Evolutionary conservation across 2,797 vertebrate genomes (phyloP).

Genomic region (Rhinatrema bivittatum): DNA sequence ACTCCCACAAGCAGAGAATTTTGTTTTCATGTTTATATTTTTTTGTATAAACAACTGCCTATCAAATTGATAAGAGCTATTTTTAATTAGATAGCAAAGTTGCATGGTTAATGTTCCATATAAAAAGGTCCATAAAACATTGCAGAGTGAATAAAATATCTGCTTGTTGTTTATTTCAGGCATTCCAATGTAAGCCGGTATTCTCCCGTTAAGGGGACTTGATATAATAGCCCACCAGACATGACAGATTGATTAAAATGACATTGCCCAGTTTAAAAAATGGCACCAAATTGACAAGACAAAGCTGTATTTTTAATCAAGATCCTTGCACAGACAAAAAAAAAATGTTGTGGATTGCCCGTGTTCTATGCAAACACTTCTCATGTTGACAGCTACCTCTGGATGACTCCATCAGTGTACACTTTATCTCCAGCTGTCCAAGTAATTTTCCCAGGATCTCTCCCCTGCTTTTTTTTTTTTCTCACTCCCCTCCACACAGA

Average conservation of each 20-base stretch:
- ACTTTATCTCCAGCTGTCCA: constrained; percentile 49
- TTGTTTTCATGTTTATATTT: neutral
- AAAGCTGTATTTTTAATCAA: constrained; percentile 29
- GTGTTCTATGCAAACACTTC: constrained; percentile 48
- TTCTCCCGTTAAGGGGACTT: constrained; percentile 15
- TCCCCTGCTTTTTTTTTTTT: constrained; percentile 31
- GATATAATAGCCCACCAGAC: too few relatives aligned
- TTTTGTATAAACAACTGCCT: constrained; percentile 29
- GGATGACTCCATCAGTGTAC: constrained; percentile 38
- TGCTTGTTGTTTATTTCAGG: constrained; percentile 34
- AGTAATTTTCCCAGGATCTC: constrained; percentile 31
- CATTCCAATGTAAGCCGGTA: constrained; percentile 24
- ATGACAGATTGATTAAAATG: constrained; percentile 41
- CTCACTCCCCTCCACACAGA: constrained; percentile 40
- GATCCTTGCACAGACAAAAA: constrained; percentile 14
- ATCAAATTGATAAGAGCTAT: constrained; percentile 35
- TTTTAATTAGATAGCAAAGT: constrained; percentile 40
- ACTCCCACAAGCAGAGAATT: constrained; percentile 7
- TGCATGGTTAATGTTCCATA: constrained; percentile 33
- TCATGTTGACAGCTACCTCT: constrained; percentile 43
- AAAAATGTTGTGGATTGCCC: constrained; percentile 24
- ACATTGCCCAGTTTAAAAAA: constrained; percentile 26
- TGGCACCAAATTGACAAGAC: constrained; percentile 21
- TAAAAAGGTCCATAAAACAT: constrained; percentile 35
- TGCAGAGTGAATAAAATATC: constrained; percentile 32